Evolutionary conservation across 2,888 invertebrate species (phyloP), one percentile per base, ranked within the genome.

Genomic region (Allolobophora icterica): DNA sequence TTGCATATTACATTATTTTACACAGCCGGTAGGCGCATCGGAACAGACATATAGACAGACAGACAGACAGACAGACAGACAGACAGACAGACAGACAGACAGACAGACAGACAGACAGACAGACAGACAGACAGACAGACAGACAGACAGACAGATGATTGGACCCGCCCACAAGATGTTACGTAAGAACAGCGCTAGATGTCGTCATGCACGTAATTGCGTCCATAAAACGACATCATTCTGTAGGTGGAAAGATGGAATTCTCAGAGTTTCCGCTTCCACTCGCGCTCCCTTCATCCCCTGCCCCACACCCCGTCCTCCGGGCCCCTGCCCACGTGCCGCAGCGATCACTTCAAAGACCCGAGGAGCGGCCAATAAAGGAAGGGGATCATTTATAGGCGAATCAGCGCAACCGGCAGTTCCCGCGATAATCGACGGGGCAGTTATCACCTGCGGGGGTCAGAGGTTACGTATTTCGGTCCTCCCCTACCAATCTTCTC

Each of bases 371-470:
- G 71, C 71, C 30, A 71, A 71, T 71, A n/a, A 71, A 71, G 71
- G 30, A 71, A 71, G 71, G n/a, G 71, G 71, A 71, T 71, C 71
- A 71, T 71, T 71, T 11, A 71, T n/a, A 11, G n/a, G 6, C 71
- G 30, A 71, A 71, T 71, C 71, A 71, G 71, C 11, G 71, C 71
- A 71, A 71, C n/a, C 71, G 11, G 30, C 71, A 0, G 71, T 17
- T n/a, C n/a, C 17, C n/a, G 71, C 71, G 71, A 71, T 71, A n/a
- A 71, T 71, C 71, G 71, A 71, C 71, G n/a, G 24, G 71, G 71
- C 71, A 71, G 71, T 71, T 71, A 71, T 71, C 71, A 71, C 71
- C 71, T 71, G 71, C 71, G 11, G 71, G n/a, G 71, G 71, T 71
- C 71, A 71, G n/a, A 71, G 71, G 71, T 71, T 71, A 71, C 71